Base-by-base conservation (phyloP, 2,113 vertebrate species). In the Chamaetylas fuelleborni region DNA sequence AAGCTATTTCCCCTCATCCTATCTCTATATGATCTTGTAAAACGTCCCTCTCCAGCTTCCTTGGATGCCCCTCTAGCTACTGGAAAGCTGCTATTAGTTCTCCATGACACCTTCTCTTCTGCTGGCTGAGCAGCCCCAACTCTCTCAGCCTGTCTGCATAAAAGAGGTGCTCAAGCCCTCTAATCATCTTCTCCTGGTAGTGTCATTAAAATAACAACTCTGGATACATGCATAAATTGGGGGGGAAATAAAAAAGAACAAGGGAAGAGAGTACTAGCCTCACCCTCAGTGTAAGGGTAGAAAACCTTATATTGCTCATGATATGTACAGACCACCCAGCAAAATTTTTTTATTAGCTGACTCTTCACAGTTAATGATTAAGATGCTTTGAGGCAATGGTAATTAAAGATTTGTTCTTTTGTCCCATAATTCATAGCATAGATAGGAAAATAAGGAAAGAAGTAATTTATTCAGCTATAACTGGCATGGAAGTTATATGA, bases 331-430 rank as follows among this genome's bases (percentile, higher is more conserved):
- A 25, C 18, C 19, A 77, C 33, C 47, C 43, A 40, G 54, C 14
- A 70, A 70, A 81, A 62, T 2, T 42, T 79, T 81, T 79, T 50
- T 3, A 9, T 18, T 57, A 65, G n/a, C 14, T 70, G 47, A 25
- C 42, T 78, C 31, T 38, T 87, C 29, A 50, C 48, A 73, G 22
- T 47, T 62, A 67, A 42, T 7, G 18, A 14, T 50, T 88, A 58
- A 86, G 47, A 25, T 58, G 14, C 34, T 86, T 66, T 34, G 36
- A 81, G 40, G 13, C 24, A 45, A n/a, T 74, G 60, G 19, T 18
- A 88, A 93, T 92, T 96, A 94, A 90, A 90, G 6, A 71, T 19
- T 54, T 33, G 23, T 29, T 93, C 5, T 94, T 92, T 96, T 94
- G 17, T 34, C 72, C 53, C 48, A 78, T 83, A 86, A 48, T 57